Base-by-base conservation (phyloP, 2,888 invertebrate genomes). In the Laothoe populi region DNA sequence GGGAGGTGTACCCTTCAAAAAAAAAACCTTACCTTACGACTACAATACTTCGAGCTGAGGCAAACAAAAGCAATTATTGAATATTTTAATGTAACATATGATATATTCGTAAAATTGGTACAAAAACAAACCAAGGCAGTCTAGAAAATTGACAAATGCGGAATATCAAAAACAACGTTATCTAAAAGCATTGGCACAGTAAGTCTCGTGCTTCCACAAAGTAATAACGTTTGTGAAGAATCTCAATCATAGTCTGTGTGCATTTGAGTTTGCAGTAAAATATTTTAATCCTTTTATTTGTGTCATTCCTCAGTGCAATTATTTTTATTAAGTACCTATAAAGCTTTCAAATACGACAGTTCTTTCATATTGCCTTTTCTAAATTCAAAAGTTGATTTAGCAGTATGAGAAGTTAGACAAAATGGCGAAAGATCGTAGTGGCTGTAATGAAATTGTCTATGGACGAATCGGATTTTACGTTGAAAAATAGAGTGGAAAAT, bases 271-370 rank as follows among this genome's bases (percentile, higher is more conserved):
- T 62, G 61, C 65, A 48, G 66, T 70, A 70, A 72, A 70, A 66
- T 61, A 64, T 64, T 70, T 72, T 68, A 73, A 69, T 66, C 64
- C 65, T 67, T 72, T 68, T 70, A 70, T 70, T 67, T 63, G 61
- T 64, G 63, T 59, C 59, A 48, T 48, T 58, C 64, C 61, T 66
- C 63, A 62, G 62, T 62, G 66, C 67, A 65, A 69, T 64, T 62
- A 49, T 64, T 67, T 64, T 59, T 59, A 21, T 45, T 48, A 38
- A 53, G 7, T 59, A 58, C 63, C 53, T 64, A 71, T 69, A 71
- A 71, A 70, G 63, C 59, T 60, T 66, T 64, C 10, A 57, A 64
- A 63, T 46, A 59, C 62, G 67, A 64, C 46, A 31, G 31, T 48
- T 42, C 45, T 26, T 16, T 44, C 16, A 19, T 45, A 26, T 59